A percentile compares a stretch with the other conserved stretches of the same genome.
Evolutionary conservation across 2,888 invertebrate species (phyloP).

Genomic region (Eristalis tenax): DNA sequence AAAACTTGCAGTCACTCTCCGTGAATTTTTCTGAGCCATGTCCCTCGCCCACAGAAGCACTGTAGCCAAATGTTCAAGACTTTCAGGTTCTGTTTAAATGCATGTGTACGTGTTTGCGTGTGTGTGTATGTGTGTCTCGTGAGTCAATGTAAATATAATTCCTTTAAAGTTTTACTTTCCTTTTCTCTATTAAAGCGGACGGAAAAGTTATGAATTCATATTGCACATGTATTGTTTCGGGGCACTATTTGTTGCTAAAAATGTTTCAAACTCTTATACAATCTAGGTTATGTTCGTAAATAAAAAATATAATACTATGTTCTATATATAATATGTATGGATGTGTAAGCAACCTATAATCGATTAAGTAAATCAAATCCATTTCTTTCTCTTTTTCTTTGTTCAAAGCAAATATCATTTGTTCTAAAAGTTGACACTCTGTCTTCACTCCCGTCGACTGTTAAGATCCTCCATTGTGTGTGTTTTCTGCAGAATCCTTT

Average conservation of each 20-base stretch:
- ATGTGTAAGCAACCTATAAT: conserved; percentile 12
- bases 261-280: conserved; percentile 12
- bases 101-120: neutral
- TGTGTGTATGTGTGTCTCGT: conserved; percentile 11
- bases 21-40: too few relatives aligned
- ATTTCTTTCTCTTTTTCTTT: too few relatives aligned
- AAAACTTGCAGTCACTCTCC: too few relatives aligned
- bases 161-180: conserved; percentile 16
- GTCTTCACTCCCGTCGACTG: conserved; percentile 8
- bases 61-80: neutral
- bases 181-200: conserved; percentile 63
- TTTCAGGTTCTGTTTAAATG: neutral
- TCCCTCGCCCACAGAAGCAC: neutral
- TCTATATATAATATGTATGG: neutral
- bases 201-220: conserved; percentile 69
- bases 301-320: neutral
- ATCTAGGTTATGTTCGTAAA: conserved; percentile 13
- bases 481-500: neutral
- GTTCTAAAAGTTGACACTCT: conserved; percentile 30
- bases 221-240: conserved; percentile 62
- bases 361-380: neutral
- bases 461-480: conserved; percentile 2
- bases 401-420: conserved; percentile 28
- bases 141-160: conserved; percentile 38
- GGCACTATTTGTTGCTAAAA: conserved; percentile 57